phyloP scores from a whole-genome alignment of 1,140 invertebrate genomes.

The Heterodera schachtii region DNA sequence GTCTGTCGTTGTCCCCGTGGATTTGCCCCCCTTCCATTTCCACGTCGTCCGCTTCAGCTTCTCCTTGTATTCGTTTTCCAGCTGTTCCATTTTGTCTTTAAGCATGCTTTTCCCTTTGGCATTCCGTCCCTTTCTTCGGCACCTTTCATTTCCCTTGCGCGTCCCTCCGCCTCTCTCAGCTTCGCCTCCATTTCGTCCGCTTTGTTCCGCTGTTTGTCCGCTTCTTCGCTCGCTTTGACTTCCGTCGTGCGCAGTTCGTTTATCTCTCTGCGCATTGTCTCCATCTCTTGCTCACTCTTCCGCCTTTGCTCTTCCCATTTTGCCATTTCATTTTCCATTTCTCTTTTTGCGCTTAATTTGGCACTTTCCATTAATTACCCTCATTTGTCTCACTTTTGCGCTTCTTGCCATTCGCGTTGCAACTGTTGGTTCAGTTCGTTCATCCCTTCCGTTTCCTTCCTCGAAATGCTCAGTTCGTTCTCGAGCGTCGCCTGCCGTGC shows the following conservation, averaged over 20 bases:
- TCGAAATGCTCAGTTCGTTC: slow-evolving; percentile 54
- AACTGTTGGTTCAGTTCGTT: slow-evolving; percentile 62
- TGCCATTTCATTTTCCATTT: slow-evolving; percentile 54
- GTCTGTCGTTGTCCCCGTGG: slow-evolving; percentile 28
- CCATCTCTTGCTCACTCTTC: slow-evolving; percentile 61
- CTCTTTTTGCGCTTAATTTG: slow-evolving; percentile 59
- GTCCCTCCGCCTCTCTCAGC: slow-evolving; percentile 54
- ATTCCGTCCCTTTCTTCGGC: neutral
- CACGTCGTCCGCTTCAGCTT: slow-evolving; percentile 31
- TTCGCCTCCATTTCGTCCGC: slow-evolving; percentile 55
- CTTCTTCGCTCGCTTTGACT: slow-evolving; percentile 49
- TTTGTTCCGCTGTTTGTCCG: slow-evolving; percentile 53
- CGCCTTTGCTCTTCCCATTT: slow-evolving; percentile 61
- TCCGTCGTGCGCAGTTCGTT: slow-evolving; percentile 50
- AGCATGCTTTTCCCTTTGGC: neutral
- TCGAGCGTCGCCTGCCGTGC: slow-evolving; percentile 55
- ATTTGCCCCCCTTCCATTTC: slow-evolving; percentile 38
- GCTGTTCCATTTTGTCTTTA: slow-evolving; percentile 46
- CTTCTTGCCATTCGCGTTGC: slow-evolving; percentile 61
- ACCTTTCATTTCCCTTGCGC: slow-evolving; percentile 56
- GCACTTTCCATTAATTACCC: neutral
- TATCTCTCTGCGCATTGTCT: slow-evolving; percentile 59
- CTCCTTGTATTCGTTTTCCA: slow-evolving; percentile 64
- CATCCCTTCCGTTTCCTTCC: slow-evolving; percentile 59
- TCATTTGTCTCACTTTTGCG: slow-evolving; percentile 49